These are phyloP conservation scores for Theristicus caerulescens DNA, from an alignment of 2,113 vertebrate species.

Conservation along the genomic window DNA sequence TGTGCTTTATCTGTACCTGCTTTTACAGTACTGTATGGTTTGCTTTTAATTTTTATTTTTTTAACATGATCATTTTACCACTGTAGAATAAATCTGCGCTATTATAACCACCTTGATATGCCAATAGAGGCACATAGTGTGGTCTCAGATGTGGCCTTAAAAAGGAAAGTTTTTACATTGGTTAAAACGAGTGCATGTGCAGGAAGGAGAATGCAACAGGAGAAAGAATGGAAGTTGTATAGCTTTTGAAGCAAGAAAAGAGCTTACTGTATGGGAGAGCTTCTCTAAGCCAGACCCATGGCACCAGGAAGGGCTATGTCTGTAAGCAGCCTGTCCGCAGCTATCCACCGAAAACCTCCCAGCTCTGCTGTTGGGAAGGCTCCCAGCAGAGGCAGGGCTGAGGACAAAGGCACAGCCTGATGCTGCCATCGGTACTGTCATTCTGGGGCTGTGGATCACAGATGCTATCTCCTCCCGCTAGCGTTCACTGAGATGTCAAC, in stretches of 20 bases:
- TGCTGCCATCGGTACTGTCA: background rate
- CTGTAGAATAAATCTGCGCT: background rate
- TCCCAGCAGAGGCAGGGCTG: background rate
- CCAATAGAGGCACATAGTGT: rapidly evolving
- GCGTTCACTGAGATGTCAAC: rapidly evolving
- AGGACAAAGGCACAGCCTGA: background rate
- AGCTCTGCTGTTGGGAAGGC: background rate
- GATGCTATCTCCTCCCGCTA: rapidly evolving
- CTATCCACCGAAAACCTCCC: background rate
- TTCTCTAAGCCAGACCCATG: background rate
- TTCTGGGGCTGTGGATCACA: background rate
- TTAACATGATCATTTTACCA: background rate
- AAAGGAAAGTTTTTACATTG: background rate
- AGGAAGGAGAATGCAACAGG: background rate
- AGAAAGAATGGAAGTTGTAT: background rate
- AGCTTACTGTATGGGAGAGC: background rate
- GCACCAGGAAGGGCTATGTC: background rate
- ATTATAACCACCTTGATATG: background rate
- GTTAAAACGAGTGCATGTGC: background rate
- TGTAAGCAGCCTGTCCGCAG: background rate
- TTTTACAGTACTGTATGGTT: background rate
- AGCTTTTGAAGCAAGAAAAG: background rate
- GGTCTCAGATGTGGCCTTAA: background rate
- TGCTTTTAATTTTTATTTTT: background rate
- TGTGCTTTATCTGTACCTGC: background rate